phyloP scores from a whole-genome alignment of 1,140 invertebrate genomes.

The Propsilocerus akamusi region DNA sequence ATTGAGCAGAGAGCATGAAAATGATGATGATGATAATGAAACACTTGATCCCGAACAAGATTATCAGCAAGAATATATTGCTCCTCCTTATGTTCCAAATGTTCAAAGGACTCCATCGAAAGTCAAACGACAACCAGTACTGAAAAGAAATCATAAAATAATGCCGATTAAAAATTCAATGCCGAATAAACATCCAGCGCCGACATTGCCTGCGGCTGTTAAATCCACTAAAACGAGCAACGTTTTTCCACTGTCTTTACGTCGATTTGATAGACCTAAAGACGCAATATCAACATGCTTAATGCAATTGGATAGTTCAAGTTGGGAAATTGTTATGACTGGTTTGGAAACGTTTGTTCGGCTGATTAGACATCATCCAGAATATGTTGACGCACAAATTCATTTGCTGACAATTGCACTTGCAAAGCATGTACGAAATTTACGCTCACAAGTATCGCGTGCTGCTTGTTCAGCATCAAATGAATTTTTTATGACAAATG shows the following conservation, averaged over 20 bases:
- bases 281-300: conserved; percentile 41
- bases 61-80: neutral
- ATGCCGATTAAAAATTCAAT: conserved; percentile 5
- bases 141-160: neutral
- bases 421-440: conserved; percentile 61
- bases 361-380: conserved; percentile 49
- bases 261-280: conserved; percentile 33
- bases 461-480: conserved; percentile 61
- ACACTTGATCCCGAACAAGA: neutral
- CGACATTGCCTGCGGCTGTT: neutral
- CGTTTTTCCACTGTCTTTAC: conserved; percentile 15
- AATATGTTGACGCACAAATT: conserved; percentile 38
- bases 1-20: neutral
- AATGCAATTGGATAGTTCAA: conserved; percentile 44
- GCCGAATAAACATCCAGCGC: conserved; percentile 13
- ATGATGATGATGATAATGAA: neutral
- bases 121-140: neutral
- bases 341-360: conserved; percentile 54
- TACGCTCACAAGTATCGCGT: conserved; percentile 78
- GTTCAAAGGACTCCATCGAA: neutral
- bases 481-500: conserved; percentile 52
- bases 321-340: conserved; percentile 73
- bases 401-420: conserved; percentile 44
- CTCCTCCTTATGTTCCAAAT: neutral
- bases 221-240: conserved; percentile 3